These are phyloP conservation scores for Diadegma fenestrale DNA, from an alignment of 2,888 invertebrate genomes.

Conservation along the genomic window DNA sequence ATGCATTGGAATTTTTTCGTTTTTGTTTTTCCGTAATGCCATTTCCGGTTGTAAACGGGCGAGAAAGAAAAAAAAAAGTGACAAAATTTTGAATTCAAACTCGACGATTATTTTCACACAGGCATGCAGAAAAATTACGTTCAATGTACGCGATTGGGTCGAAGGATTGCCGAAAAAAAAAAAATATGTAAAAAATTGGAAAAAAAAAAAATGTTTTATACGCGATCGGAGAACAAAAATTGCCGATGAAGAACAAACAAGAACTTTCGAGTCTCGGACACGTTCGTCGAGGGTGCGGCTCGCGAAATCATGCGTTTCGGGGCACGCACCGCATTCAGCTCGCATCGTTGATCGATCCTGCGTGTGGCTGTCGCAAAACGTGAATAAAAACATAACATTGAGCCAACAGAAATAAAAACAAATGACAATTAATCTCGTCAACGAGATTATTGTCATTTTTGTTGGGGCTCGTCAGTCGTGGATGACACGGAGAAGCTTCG, in stretches of 20 bases:
- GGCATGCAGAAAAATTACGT: slow-evolving; percentile 2
- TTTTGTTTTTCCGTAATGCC: not conserved
- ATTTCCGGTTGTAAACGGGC: slow-evolving; percentile 18
- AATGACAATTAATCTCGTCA: slow-evolving; percentile 29
- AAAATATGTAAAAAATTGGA: not conserved
- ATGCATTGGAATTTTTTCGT: slow-evolving; percentile 6
- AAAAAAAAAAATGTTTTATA: not conserved
- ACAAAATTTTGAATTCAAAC: not conserved
- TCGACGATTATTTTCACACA: slow-evolving; percentile 25
- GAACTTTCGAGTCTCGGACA: slow-evolving; percentile 22
- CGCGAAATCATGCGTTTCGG: slow-evolving; percentile 35
- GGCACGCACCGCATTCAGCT: not conserved
- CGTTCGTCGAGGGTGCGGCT: slow-evolving; percentile 31
- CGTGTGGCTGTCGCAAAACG: slow-evolving; percentile 34
- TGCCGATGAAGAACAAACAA: slow-evolving; percentile 40
- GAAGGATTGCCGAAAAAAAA: slow-evolving; percentile 21
- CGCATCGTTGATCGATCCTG: slow-evolving; percentile 21
- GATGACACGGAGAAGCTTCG: slow-evolving; percentile 37
- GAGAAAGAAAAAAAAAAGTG: not conserved
- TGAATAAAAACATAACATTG: slow-evolving; percentile 11
- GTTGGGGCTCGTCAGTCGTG: not conserved
- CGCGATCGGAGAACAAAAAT: slow-evolving; percentile 31
- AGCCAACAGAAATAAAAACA: slow-evolving; percentile 25
- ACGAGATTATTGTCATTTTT: not conserved
- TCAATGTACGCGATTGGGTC: slow-evolving; percentile 21